Percentiles rank a stretch among this genome's conserved stretches.
Evolutionary conservation across 2,888 invertebrate genomes (phyloP).

Genomic region (Notocelia uddmanniana): DNA sequence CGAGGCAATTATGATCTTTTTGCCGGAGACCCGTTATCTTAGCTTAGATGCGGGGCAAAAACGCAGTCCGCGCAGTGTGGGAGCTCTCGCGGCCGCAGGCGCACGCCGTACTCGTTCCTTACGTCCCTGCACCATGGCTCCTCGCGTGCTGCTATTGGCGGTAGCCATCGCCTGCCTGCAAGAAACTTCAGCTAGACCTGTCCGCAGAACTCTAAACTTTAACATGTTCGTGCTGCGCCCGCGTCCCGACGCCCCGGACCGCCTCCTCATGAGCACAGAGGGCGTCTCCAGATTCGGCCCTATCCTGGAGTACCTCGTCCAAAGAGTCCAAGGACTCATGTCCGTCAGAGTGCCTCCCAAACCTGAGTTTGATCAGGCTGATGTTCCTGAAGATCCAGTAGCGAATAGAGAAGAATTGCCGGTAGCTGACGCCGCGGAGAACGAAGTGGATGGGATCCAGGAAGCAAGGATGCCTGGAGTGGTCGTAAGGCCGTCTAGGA

Average conservation of each 20-base stretch:
- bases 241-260: constrained; percentile 66
- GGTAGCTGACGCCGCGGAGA: constrained; percentile 71
- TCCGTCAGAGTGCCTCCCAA: constrained; percentile 88
- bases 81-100: constrained; percentile 64
- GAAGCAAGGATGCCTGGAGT: constrained; percentile 77
- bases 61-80: constrained; percentile 72
- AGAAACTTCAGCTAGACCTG: constrained; percentile 67
- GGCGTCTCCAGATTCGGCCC: constrained; percentile 88
- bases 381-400: constrained; percentile 52
- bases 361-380: constrained; percentile 71
- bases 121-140: constrained; percentile 55
- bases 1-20: constrained; percentile 83
- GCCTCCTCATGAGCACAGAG: constrained; percentile 70
- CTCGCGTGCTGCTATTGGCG: constrained; percentile 62
- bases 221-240: constrained; percentile 79
- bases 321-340: constrained; percentile 89
- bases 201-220: constrained; percentile 77
- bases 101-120: constrained; percentile 61
- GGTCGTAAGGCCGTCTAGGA: constrained; percentile 70
- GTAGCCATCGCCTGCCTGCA: constrained; percentile 64
- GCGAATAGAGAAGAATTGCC: constrained; percentile 48
- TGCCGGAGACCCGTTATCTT: constrained; percentile 81
- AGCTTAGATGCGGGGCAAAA: constrained; percentile 78
- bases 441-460: constrained; percentile 79
- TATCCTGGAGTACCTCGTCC: constrained; percentile 88